Conservation (phyloP, 2,113 vertebrate genomes). For the Polyodon spathula region DNA sequence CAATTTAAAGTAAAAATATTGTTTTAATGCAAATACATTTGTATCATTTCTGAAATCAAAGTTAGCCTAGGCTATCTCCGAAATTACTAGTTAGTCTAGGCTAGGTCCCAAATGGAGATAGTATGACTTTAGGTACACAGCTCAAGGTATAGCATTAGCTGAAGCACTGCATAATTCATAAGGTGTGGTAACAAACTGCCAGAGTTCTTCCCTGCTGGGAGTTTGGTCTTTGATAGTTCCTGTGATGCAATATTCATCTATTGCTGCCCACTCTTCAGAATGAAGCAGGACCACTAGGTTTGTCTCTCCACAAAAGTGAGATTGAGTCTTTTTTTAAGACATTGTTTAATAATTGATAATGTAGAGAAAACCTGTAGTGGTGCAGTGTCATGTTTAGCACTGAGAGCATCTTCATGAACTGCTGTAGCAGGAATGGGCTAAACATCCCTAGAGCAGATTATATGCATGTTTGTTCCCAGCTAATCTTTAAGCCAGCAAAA, state of each 20-base stretch:
- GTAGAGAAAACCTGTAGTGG: not conserved
- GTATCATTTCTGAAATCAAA: no score
- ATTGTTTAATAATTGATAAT: not conserved
- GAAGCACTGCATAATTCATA: constrained; percentile 3
- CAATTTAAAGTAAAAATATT: not conserved
- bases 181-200: not conserved
- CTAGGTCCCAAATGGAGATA: not conserved
- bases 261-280: not conserved
- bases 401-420: not conserved
- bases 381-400: not conserved
- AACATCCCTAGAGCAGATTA: not conserved
- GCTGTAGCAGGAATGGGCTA: not conserved
- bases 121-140: not conserved
- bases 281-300: not conserved
- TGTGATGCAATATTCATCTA: constrained; percentile 6
- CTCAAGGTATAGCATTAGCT: not conserved
- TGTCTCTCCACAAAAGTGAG: not conserved
- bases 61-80: no score
- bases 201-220: not conserved
- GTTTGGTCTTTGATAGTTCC: not conserved
- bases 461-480: not conserved
- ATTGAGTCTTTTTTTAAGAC: not conserved
- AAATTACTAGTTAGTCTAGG: not conserved
- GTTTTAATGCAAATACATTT: no score
- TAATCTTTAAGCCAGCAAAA: not conserved